Conservation (phyloP, 2,797 vertebrate genomes). For the Chelonia mydas region DNA sequence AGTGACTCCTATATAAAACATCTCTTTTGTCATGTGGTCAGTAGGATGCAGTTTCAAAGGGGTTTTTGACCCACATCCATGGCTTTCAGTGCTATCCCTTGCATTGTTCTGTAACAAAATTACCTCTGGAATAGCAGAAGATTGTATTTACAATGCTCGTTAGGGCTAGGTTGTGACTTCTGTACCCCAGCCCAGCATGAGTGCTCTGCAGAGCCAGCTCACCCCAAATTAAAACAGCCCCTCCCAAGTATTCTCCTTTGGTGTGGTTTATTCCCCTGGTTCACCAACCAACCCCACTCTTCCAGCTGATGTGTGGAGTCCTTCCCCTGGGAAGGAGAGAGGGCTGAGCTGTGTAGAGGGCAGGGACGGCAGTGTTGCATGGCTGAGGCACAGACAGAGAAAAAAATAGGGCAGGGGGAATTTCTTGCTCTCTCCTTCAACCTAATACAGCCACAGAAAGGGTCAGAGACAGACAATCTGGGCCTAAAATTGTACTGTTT, state of each 20-base stretch:
- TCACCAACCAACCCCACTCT: neutral
- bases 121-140: neutral
- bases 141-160: neutral
- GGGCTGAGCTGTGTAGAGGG: neutral
- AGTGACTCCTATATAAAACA: neutral
- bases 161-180: neutral
- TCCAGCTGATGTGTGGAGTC: neutral
- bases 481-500: neutral
- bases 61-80: neutral
- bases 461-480: neutral
- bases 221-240: neutral
- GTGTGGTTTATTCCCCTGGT: neutral
- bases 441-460: neutral
- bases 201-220: neutral
- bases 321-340: neutral
- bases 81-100: neutral
- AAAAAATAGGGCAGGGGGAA: neutral
- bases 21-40: neutral
- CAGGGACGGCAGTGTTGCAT: neutral
- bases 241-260: neutral
- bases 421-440: neutral
- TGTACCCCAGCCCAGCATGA: neutral
- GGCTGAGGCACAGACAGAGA: neutral
- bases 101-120: neutral
- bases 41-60: neutral